Evolutionary conservation across 2,888 invertebrate genomes (phyloP).

Genomic region (Lithophane ornitopus): DNA sequence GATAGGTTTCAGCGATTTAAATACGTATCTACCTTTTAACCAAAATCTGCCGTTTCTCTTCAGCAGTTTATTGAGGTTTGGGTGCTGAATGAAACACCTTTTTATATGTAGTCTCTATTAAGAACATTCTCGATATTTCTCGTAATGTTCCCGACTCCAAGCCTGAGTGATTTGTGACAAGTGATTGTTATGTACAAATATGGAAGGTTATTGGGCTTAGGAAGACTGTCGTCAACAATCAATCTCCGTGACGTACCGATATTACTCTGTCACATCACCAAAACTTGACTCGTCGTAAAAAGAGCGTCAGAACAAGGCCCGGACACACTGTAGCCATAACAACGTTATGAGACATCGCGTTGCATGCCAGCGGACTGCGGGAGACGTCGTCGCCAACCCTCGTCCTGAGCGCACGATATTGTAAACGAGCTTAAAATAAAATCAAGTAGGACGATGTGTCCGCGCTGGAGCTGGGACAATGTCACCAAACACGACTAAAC

Average conservation of each 20-base stretch:
- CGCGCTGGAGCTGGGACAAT: conserved; percentile 1
- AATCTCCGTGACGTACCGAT: not conserved
- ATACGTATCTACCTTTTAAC: not conserved
- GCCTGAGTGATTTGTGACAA: not conserved
- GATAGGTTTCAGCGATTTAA: conserved; percentile 22
- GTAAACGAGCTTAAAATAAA: conserved; percentile 52
- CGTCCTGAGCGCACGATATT: conserved; percentile 42
- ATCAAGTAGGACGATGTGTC: conserved; percentile 49
- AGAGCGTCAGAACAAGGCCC: not conserved
- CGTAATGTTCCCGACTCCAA: not conserved
- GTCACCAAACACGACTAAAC: not conserved
- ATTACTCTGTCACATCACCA: not conserved
- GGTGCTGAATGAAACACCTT: not conserved
- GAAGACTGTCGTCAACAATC: not conserved
- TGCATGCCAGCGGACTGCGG: not conserved
- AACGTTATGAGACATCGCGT: conserved; percentile 27
- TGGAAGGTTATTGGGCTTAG: not conserved
- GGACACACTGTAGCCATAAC: conserved; percentile 19
- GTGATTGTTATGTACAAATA: not conserved
- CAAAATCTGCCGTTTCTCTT: conserved; percentile 4
- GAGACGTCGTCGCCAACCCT: conserved; percentile 36
- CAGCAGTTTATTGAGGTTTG: not conserved
- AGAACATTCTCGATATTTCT: not conserved
- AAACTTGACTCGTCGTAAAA: conserved; percentile 17
- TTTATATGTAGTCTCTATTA: not conserved